Evolutionary conservation across 2,113 vertebrate species (phyloP), one percentile per base, ranked within the genome.

Genomic region (Onychorhynchus coronatus): DNA sequence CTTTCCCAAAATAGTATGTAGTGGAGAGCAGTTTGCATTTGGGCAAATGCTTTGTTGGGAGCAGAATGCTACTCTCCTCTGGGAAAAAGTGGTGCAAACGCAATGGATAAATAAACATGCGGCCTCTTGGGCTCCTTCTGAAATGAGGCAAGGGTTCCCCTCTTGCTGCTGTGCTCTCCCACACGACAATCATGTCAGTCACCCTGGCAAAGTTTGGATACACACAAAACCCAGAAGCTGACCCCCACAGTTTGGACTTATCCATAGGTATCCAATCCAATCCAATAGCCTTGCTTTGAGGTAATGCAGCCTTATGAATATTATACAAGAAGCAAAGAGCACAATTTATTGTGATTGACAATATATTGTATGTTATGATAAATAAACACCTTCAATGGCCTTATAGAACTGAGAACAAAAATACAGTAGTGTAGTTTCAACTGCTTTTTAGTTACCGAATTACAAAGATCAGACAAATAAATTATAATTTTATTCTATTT

Each of bases 1-100:
- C 23, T n/a, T 66, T 7, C 9, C n/a, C 27, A 41, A 71, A 65
- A 25, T 9, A 30, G 2, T 9, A 13, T 0, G 0, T 53, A 24
- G 27, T 44, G 65, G 31, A 42, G 31, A 55, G 71, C 4, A 15
- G 33, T 42, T 82, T 87, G 21, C 52, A 5, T 66, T n/a, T 72
- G 65, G 65, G 27, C 52, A 55, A 13, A 49, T 35, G 17, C 52
- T 66, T 53, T 76, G 27, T 3, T 76, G 39, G 27, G 50, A 47
- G n/a, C 12, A 28, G 27, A 61, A 22, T 22, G 30, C 28, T 65
- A 11, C 27, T 39, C 47, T 39, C 47, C 31, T 77, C 17, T n/a
- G 50, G 25, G n/a, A 53, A 44, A 55, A 39, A 0, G 1, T 14
- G 20, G 31, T 5, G 41, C 10, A 17, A 77, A 50, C 5, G 23